Evolutionary conservation across 2,888 invertebrate genomes (phyloP), one percentile per base, ranked within the genome.

Genomic region (Fragum sueziense): DNA sequence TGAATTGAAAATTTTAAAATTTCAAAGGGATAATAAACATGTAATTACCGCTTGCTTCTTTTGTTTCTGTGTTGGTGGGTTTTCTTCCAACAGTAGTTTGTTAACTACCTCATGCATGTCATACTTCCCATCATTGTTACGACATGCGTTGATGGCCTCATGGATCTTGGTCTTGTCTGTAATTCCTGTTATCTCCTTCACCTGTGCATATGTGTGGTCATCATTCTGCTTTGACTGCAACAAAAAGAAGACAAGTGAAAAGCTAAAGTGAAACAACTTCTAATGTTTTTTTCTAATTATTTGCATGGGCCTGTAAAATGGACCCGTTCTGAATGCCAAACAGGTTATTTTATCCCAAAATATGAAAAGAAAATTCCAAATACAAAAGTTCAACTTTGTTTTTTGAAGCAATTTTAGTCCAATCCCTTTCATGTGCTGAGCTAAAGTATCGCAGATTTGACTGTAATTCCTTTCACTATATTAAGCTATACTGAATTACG

Each of bases 51-150:
- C 9, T 25, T 17, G 1, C 27, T 41, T 65, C 20, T 65, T 65
- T 27, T 65, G 37, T 65, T 65, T 65, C 2, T 37, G 22, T 25
- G 33, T 33, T 27, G 33, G 20, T 37, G 65, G 34, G 22, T 33
- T 62, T 14, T 87, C 86, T 79, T 90, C 89, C 47, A 85, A 81
- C 20, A 92, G 87, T 25, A 93, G 85, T 79, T 91, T 87, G 59
- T 90, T 88, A 29, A 93, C 91, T n/a, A 92, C 93, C 82, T 92
- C 91, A 29, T 90, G 88, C 47, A 93, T 83, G 37, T 92, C 90
- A 72, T 89, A 92, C 37, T 86, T 88, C 0, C 93, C 93, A 68
- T 89, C 87, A 54, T 89, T 88, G 72, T 89, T 90, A 34, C 86
- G 78, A 84, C 92, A 93, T 9, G 91, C 91, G 62, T 86, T 88